Base-by-base conservation (phyloP, 2,797 vertebrate genomes). In the Pipistrellus pipistrellus region DNA sequence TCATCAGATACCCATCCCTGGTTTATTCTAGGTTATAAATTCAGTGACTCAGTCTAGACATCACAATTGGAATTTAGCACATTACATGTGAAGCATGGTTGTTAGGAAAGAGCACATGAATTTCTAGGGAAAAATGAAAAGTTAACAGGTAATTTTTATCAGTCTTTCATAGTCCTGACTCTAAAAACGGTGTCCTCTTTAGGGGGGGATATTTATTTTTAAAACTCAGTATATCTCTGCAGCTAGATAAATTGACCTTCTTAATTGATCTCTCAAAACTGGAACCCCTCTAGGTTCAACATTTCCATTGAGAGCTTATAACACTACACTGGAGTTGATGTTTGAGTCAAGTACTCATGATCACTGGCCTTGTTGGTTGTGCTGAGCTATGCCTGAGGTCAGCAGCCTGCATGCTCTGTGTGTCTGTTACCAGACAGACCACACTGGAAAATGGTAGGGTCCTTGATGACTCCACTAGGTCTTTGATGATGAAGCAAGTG, bases 181-280 rank as follows among this genome's bases (percentile, higher is more conserved):
- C 30, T 23, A 44, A 75, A 46, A 93, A 25, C 41, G 8, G 6
- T 55, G 48, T 62, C 38, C 48, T 10, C 81, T 81, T 84, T 23
- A 20, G 27, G 71, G 51, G 13, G 18, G 14, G 4, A 5, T 35
- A 21, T 38, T 12, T 59, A 21, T 91, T 91, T 94, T 90, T 78
- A 68, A 96, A 91, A 15, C 15, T 80, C 66, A 66, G 38, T 12
- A 23, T 75, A 76, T 53, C 83, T 93, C 90, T 71, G 76, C 92
- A 80, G 21, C 11, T 41, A 91, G 25, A 48, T 68, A 55, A 83
- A 78, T n/a, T 38, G 5, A n/a, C 62, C 90, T 91, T 84, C 12
- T 84, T 59, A 71, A 71, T 78, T 92, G 6, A 71, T 8, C 68
- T 94, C 25, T 41, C 38, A 89, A 73, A 90, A 44, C n/a, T 10